phyloP scores from a whole-genome alignment of 2,113 vertebrate species.

The Nerophis ophidion region DNA sequence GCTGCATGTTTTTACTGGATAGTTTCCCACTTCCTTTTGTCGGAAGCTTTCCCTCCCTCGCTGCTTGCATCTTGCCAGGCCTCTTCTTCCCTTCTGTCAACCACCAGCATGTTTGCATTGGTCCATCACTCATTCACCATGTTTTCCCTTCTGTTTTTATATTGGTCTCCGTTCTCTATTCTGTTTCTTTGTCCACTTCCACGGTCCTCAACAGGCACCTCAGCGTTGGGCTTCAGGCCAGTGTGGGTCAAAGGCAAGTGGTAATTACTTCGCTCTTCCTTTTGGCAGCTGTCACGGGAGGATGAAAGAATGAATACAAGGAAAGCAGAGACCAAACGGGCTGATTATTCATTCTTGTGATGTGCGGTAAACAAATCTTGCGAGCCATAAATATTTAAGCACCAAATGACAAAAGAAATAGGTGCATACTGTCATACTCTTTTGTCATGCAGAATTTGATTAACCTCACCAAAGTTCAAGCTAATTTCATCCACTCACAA shows the following conservation, averaged over 20 bases:
- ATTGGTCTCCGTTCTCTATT: neutral
- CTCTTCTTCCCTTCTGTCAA: slow-evolving; percentile 36
- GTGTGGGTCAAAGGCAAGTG: slow-evolving; percentile 51
- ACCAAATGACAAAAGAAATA: slow-evolving; percentile 2
- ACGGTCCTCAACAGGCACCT: slow-evolving; percentile 3
- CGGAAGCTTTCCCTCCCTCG: slow-evolving; percentile 57
- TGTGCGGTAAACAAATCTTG: slow-evolving; percentile 8
- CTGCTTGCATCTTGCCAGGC: slow-evolving; percentile 33
- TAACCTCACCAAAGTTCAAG: neutral
- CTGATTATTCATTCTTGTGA: slow-evolving; percentile 8
- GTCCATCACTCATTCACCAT: slow-evolving; percentile 4
- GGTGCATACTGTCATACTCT: neutral
- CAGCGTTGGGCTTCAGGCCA: slow-evolving; percentile 41
- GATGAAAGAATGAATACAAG: slow-evolving; percentile 4
- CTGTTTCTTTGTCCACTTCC: slow-evolving; percentile 3
- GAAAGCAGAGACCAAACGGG: slow-evolving; percentile 1
- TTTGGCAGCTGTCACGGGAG: slow-evolving; percentile 20
- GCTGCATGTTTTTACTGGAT: slow-evolving; percentile 56
- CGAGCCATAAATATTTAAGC: neutral
- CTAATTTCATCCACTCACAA: slow-evolving; percentile 9
- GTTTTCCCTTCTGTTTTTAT: slow-evolving; percentile 5
- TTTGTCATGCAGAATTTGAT: neutral
- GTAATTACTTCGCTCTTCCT: slow-evolving; percentile 56
- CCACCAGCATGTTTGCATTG: slow-evolving; percentile 15
- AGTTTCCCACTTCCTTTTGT: slow-evolving; percentile 64